Percentiles rank a stretch among this genome's conserved stretches.
These are phyloP conservation scores for Ataeniobius toweri DNA, from an alignment of 2,797 vertebrate genomes.

Conservation along the genomic window DNA sequence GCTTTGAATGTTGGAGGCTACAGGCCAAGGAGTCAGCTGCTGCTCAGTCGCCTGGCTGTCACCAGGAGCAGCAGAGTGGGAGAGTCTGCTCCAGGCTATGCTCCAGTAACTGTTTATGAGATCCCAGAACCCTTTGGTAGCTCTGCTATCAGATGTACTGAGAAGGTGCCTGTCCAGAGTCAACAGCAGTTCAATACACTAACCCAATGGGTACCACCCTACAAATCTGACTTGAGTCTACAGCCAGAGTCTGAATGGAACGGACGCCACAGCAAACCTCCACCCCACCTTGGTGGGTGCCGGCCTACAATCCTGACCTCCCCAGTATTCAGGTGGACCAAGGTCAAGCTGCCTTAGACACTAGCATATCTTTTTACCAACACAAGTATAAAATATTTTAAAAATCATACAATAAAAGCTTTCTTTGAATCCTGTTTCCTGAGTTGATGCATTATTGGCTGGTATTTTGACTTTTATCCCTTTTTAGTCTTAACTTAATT, in stretches of 20 bases:
- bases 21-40: not conserved
- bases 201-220: not conserved
- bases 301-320: not conserved
- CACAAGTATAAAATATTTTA: no score
- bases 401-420: no score
- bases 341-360: not conserved
- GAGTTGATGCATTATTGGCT: no score
- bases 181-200: not conserved
- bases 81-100: not conserved
- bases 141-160: constrained; percentile 37
- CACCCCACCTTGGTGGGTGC: not conserved
- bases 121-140: constrained; percentile 49
- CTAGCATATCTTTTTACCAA: not conserved
- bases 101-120: not conserved
- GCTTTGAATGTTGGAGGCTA: not conserved
- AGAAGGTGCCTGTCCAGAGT: not conserved
- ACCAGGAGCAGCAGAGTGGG: not conserved
- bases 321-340: not conserved
- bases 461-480: no score
- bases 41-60: no score
- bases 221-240: not conserved
- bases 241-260: not conserved
- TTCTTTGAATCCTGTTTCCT: no score
- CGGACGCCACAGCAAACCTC: not conserved
- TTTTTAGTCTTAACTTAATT: no score